A percentile compares a stretch with the other conserved stretches of the same genome.
Evolutionary conservation across 2,888 invertebrate species (phyloP).

Genomic region (Calameuta pallipes): DNA sequence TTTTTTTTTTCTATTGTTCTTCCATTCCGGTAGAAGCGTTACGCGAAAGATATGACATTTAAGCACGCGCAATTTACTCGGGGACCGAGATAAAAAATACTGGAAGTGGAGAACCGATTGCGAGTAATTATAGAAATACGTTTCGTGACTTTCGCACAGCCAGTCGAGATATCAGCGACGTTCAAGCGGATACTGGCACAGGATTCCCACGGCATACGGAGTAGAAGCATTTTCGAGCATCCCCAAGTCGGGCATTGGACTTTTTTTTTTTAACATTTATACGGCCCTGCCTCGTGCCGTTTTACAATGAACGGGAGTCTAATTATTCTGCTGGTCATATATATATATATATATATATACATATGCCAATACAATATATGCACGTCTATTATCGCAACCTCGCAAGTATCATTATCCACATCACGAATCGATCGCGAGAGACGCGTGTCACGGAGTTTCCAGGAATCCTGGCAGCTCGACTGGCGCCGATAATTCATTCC

Average conservation of each 20-base stretch:
- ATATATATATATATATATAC: background rate
- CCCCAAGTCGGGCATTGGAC: background rate
- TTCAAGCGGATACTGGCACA: background rate
- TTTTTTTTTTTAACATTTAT: background rate
- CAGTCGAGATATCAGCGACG: slow-evolving; percentile 3
- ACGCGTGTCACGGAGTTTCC: background rate
- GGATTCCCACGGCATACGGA: background rate
- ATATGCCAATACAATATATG: background rate
- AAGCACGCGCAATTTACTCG: background rate
- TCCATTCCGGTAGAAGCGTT: background rate
- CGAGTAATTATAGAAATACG: background rate
- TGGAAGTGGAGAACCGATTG: background rate
- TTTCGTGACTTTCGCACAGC: background rate
- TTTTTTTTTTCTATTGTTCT: background rate
- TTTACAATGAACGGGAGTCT: background rate
- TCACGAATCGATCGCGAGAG: background rate
- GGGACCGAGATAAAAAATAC: background rate
- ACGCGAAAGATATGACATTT: background rate
- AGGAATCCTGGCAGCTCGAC: background rate
- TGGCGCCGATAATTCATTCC: background rate
- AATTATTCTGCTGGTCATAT: background rate
- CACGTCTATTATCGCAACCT: background rate
- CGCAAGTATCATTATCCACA: background rate
- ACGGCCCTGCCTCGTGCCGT: background rate
- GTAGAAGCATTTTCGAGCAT: background rate